A percentile compares a stretch with the other conserved stretches of the same genome.
These are phyloP conservation scores for Chrysolina oricalcia DNA, from an alignment of 2,888 invertebrate species.

Conservation along the genomic window DNA sequence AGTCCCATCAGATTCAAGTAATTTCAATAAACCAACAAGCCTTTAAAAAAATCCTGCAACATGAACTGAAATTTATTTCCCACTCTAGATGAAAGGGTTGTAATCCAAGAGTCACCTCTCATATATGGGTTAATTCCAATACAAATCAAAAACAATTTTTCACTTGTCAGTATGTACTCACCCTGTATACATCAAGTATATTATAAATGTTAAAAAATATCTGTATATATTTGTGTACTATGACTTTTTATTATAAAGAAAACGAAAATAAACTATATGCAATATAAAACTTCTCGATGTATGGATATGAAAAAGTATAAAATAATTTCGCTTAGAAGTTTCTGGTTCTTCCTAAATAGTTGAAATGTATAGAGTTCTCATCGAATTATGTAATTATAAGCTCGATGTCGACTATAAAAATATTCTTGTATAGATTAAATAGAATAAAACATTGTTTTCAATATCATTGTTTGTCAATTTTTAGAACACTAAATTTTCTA, in stretches of 20 bases:
- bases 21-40: too few species aligned
- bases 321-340: slow-evolving; percentile 32
- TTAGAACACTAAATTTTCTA: slow-evolving; percentile 19
- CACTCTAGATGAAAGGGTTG: too few species aligned
- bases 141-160: background rate
- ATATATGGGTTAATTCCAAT: background rate
- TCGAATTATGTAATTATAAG: slow-evolving; percentile 24
- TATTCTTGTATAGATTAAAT: slow-evolving; percentile 32
- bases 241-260: slow-evolving; percentile 25
- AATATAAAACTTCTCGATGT: slow-evolving; percentile 26
- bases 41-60: too few species aligned
- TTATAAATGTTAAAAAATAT: slow-evolving; percentile 28
- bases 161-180: background rate
- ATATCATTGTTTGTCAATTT: background rate
- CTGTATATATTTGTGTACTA: slow-evolving; percentile 36
- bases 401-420: slow-evolving; percentile 16
- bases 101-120: too few species aligned
- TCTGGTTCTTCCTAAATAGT: slow-evolving; percentile 51
- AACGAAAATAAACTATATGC: slow-evolving; percentile 21
- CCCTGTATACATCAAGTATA: background rate
- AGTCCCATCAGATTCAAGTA: too few species aligned
- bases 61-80: too few species aligned
- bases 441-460: slow-evolving; percentile 24
- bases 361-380: slow-evolving; percentile 23
- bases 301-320: slow-evolving; percentile 6